Base-by-base conservation (phyloP, 2,113 vertebrate genomes). In the Cavia porcellus region DNA sequence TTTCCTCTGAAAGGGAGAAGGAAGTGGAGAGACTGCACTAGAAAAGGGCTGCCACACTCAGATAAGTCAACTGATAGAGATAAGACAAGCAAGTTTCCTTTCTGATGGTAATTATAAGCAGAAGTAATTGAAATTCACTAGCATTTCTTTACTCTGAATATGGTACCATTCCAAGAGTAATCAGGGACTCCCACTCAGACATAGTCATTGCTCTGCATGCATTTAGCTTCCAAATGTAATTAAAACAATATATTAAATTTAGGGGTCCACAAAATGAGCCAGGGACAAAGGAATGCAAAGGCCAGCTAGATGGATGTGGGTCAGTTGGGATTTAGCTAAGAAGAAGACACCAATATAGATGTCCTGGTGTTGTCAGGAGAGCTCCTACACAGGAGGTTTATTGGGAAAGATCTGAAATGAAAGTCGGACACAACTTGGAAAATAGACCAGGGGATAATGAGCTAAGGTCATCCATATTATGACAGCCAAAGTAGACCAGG, bases 201-300 rank as follows among this genome's bases (percentile, higher is more conserved):
- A 70, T 55, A 94, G 74, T 80, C 66, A 59, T 42, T 64, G n/a
- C 62, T 81, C 32, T 92, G 50, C 68, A 72, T 84, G 86, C 62
- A 50, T 83, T 92, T 22, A 95, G 47, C 85, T 96, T 42, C 61
- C 90, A 88, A 81, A 92, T 70, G 45, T 97, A 96, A 97, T 98
- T 96, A 96, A 98, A 96, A 89, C 89, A 94, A 72, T 94, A 89
- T 86, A 93, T 96, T 97, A 86, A 92, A 94, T 15, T 79, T 96
- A 81, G 5, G 35, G 20, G 32, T 52, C 47, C 42, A 92, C 66
- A 64, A 50, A 94, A 55, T 57, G 47, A 96, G 59, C 25, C 68
- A 79, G 74, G n/a, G 47, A 81, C 42, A 72, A 81, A 94, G 61
- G 55, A 91, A 89, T 75, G 83, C 52, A 68, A 86, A 93, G 55